A percentile compares a stretch with the other conserved stretches of the same genome.
Evolutionary conservation across 2,797 vertebrate genomes (phyloP).

Genomic region (Phataginus tricuspis): DNA sequence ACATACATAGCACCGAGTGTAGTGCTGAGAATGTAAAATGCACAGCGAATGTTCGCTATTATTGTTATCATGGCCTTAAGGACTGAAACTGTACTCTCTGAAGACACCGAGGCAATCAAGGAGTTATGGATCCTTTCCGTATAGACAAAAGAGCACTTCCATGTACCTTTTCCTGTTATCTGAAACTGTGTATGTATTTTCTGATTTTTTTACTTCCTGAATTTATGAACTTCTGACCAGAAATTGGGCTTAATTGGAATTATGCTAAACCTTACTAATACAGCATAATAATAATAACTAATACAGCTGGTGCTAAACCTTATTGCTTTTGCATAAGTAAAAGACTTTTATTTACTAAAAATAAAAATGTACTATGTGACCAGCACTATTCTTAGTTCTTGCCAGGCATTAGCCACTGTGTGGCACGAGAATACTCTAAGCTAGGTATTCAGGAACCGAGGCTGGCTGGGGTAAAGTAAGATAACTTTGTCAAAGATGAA

Average conservation of each 20-base stretch:
- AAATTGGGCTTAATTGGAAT: not conserved
- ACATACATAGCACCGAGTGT: not conserved
- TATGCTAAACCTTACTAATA: not conserved
- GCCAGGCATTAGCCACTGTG: not conserved
- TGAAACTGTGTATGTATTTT: not conserved
- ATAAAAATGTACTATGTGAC: not conserved
- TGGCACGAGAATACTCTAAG: not conserved
- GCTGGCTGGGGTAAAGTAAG: not conserved
- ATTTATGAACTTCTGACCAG: conserved; percentile 13
- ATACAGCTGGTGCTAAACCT: not conserved
- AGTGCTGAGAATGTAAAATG: not conserved
- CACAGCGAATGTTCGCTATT: not conserved
- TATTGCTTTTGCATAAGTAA: not conserved
- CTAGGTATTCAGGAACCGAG: not conserved
- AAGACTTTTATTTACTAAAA: not conserved
- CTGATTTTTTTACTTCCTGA: not conserved
- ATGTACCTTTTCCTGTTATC: not conserved
- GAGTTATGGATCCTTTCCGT: not conserved
- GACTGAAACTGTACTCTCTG: not conserved
- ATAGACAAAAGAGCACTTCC: not conserved
- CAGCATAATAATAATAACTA: not conserved
- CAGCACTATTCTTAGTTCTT: not conserved
- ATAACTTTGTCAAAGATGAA: not conserved
- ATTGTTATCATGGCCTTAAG: not conserved
- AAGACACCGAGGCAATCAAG: not conserved